phyloP scores from a whole-genome alignment of 2,797 vertebrate species.

The Coregonus ussuriensis region DNA sequence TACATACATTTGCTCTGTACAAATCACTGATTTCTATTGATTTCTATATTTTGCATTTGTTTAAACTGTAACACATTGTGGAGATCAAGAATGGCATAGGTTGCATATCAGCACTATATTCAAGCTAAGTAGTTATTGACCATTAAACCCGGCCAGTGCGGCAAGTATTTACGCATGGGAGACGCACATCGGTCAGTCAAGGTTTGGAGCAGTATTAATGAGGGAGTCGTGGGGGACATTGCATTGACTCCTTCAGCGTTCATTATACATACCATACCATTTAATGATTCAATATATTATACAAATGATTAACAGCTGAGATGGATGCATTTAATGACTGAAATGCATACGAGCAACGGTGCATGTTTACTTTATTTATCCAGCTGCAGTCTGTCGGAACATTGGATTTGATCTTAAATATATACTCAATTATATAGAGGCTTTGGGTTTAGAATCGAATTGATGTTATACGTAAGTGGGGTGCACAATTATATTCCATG shows the following conservation, averaged over 20 bases:
- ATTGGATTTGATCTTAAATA: not conserved
- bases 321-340: not conserved
- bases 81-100: slow-evolving; percentile 37
- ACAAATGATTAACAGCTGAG: not conserved
- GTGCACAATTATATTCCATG: not conserved
- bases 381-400: not conserved
- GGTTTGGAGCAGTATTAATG: slow-evolving; percentile 49
- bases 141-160: slow-evolving; percentile 18
- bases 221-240: slow-evolving; percentile 38
- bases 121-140: slow-evolving; percentile 44
- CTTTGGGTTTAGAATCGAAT: not conserved
- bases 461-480: not conserved
- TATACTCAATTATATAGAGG: not conserved
- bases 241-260: slow-evolving; percentile 53
- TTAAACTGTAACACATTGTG: not conserved
- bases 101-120: slow-evolving; percentile 47
- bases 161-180: slow-evolving; percentile 39
- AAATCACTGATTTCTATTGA: not conserved
- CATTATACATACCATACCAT: slow-evolving; percentile 30
- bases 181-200: slow-evolving; percentile 58
- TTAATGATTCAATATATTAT: slow-evolving; percentile 1
- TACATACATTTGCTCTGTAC: not conserved
- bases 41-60: not conserved
- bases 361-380: not conserved
- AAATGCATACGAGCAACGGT: not conserved